Conservation (phyloP, 2,888 invertebrate species). For the Caenorhabditis sulstoni region DNA sequence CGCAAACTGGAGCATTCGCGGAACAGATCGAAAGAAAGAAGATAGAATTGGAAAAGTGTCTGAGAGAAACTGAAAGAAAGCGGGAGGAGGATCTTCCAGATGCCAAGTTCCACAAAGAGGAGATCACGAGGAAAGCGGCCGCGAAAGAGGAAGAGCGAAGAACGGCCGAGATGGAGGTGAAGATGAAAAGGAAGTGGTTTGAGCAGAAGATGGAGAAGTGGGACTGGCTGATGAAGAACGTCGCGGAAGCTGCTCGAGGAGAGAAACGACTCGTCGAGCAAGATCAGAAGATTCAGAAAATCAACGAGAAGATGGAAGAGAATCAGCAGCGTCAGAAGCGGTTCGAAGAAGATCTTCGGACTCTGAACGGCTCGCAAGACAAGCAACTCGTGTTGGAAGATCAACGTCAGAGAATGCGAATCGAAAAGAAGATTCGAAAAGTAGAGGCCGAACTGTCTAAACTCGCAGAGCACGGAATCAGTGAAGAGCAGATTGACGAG, state of each 20-base stretch:
- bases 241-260: constrained; percentile 7
- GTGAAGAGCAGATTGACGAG: constrained; percentile 15
- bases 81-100: constrained; percentile 41
- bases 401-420: constrained; percentile 63
- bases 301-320: constrained; percentile 24
- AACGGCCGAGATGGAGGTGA: constrained; percentile 39
- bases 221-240: neutral
- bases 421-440: constrained; percentile 30
- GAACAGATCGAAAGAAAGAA: constrained; percentile 38
- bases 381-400: constrained; percentile 58
- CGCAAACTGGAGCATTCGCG: constrained; percentile 45
- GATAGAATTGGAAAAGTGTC: constrained; percentile 22
- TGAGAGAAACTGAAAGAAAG: constrained; percentile 11
- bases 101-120: constrained; percentile 28
- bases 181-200: constrained; percentile 30
- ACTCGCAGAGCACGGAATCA: constrained; percentile 2
- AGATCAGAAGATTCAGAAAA: constrained; percentile 2
- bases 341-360: constrained; percentile 44
- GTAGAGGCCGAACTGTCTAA: constrained; percentile 17
- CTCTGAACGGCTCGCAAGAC: constrained; percentile 35
- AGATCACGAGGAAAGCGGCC: neutral
- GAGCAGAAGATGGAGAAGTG: constrained; percentile 28
- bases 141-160: constrained; percentile 24
- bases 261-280: constrained; percentile 13
- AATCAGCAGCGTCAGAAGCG: constrained; percentile 37